Evolutionary conservation across 2,797 vertebrate species (phyloP).

Genomic region (Coregonus suidteri): DNA sequence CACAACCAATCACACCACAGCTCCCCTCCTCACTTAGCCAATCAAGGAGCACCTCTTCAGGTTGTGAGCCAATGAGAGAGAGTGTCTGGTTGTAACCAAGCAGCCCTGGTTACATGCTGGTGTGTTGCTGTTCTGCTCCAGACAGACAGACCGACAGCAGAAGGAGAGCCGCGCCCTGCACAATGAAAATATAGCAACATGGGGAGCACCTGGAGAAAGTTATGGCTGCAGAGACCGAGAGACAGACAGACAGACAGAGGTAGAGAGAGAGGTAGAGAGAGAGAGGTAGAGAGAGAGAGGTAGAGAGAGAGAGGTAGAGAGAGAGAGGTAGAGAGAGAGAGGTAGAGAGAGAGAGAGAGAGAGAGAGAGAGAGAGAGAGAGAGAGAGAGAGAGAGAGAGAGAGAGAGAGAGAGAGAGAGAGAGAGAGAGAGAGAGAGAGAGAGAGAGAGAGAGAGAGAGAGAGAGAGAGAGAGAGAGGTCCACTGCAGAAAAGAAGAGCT

Average conservation of each 20-base stretch:
- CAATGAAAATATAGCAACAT: constrained; percentile 66
- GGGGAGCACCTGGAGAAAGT: constrained; percentile 76
- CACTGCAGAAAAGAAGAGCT: too few species aligned
- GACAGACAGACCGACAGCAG: constrained; percentile 18
- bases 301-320: too few species aligned
- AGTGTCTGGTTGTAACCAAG: constrained; percentile 74
- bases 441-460: too few species aligned
- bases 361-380: too few species aligned
- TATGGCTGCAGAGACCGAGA: constrained; percentile 65
- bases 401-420: too few species aligned
- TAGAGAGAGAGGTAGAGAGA: neutral
- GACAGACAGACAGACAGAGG: neutral
- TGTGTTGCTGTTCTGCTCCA: constrained; percentile 54
- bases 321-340: too few species aligned
- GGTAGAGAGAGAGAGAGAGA: too few species aligned
- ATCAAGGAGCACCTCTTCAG: constrained; percentile 47
- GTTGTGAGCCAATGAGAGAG: constrained; percentile 63
- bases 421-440: too few species aligned
- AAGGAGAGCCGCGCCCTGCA: constrained; percentile 10
- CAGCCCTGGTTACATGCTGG: constrained; percentile 48
- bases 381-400: too few species aligned
- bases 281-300: neutral
- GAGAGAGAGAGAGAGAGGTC: too few species aligned
- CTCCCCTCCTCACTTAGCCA: constrained; percentile 54
- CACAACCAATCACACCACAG: constrained; percentile 61